A percentile compares a stretch with the other conserved stretches of the same genome.
phyloP scores from a whole-genome alignment of 2,888 invertebrate species.

The Oegoconia quadripuncta region DNA sequence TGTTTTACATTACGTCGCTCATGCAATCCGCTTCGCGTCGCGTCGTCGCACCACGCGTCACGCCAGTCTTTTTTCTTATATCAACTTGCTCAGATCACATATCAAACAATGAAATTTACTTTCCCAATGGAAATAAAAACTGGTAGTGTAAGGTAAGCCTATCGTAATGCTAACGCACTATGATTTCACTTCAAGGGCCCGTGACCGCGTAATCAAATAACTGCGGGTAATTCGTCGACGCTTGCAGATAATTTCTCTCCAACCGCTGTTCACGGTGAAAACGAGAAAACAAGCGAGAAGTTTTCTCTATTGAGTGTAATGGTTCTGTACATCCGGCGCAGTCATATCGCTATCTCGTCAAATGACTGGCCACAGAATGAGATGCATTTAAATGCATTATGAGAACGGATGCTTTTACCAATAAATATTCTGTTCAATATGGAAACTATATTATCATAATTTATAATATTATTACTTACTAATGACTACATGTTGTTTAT shows the following conservation, averaged over 20 bases:
- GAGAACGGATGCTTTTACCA: too few species aligned
- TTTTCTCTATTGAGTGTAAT: slow-evolving; percentile 2
- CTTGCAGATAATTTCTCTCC: not conserved
- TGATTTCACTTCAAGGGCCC: not conserved
- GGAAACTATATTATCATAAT: too few species aligned
- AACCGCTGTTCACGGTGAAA: slow-evolving; percentile 3
- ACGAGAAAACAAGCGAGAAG: slow-evolving; percentile 9
- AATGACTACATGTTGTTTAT: too few species aligned
- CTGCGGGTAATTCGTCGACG: not conserved
- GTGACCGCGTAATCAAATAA: not conserved
- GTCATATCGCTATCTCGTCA: not conserved
- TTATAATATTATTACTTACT: too few species aligned
- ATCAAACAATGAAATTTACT: too few species aligned
- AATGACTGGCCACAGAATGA: not conserved
- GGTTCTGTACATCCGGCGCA: slow-evolving; percentile 4
- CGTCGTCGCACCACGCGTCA: too few species aligned
- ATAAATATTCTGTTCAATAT: too few species aligned
- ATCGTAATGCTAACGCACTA: not conserved
- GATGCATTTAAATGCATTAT: not conserved
- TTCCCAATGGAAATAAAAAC: slow-evolving; percentile 17
- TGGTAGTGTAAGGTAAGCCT: slow-evolving; percentile 3
- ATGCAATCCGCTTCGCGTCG: too few species aligned
- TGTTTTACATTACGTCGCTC: too few species aligned
- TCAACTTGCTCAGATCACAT: too few species aligned
- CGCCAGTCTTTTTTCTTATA: too few species aligned